Base-by-base conservation (phyloP, 2,797 vertebrate species). In the Centropyge bicolor region DNA sequence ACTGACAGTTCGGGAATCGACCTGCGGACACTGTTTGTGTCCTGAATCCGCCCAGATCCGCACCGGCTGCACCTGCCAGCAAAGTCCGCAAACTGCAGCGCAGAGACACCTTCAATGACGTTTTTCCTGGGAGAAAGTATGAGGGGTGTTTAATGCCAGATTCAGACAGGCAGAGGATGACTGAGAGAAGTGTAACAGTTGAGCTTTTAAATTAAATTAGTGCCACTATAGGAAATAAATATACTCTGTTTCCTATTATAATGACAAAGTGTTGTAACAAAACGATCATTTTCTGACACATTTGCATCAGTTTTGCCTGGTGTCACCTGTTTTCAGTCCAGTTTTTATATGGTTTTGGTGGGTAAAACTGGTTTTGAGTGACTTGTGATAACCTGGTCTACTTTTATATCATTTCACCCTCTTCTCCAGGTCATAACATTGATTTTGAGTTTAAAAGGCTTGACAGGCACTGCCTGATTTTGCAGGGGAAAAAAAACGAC, bases 51-150 rank as follows among this genome's bases (percentile, higher is more conserved):
- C 65, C 80, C 69, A 78, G 55, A 81, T 70, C 61, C 55, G 49
- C 62, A 57, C 43, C 27, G 11, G 12, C 45, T 77, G 70, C 74
- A 86, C 79, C 84, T 90, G 83, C 76, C 49, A 68, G 22, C 54
- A 12, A 1, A 59, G 20, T 20, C 56, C 8, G 27, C 35, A 36
- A 70, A 60, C 55, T 55, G 78, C 82, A 67, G 56, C 66, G 36
- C 6, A n/a, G 59, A 71, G 27, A 59, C 80, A 75, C 70, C 48
- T 71, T 63, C 36, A 61, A 57, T 91, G 89, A 93, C 88, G 91
- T 88, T 65, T 77, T 76, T 79, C 80, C 75, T 69, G 66, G 38
- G 78, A 76, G 63, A 36, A 9, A 36, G 0, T 88, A 88, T 83
- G 86, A 14, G 1, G 45, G 68, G 69, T 70, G 13, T 0, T 81